Conservation (phyloP, 2,113 vertebrate genomes). For the Himantopus leucocephalus region DNA sequence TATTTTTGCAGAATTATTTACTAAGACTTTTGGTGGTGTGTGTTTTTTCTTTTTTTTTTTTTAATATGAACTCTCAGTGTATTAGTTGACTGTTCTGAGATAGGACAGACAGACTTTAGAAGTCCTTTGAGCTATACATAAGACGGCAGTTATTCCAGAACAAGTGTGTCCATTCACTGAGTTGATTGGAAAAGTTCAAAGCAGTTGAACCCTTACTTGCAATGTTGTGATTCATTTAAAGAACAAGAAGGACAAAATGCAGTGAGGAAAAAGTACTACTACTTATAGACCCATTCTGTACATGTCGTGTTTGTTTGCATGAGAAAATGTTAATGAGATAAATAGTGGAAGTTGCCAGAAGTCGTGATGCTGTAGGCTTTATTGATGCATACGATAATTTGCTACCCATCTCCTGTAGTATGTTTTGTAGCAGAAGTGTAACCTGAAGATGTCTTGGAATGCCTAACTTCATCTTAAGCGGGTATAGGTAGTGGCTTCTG, state of each 20-base stretch:
- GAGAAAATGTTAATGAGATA: background rate
- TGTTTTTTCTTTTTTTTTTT: background rate
- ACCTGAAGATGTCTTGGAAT: background rate
- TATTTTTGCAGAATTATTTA: background rate
- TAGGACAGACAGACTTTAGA: background rate
- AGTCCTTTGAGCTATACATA: background rate
- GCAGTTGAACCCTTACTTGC: background rate
- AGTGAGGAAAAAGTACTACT: background rate
- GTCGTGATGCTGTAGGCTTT: background rate
- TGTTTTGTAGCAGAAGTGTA: background rate
- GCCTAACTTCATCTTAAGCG: background rate
- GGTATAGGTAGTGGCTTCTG: background rate
- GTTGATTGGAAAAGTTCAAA: background rate
- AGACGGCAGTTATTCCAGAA: background rate
- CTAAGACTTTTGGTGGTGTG: background rate
- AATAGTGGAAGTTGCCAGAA: background rate
- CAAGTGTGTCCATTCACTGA: background rate
- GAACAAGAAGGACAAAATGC: background rate
- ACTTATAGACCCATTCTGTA: background rate
- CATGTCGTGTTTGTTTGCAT: background rate
- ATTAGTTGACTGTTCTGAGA: background rate
- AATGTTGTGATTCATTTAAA: background rate
- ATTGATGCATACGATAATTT: background rate
- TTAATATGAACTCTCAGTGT: background rate
- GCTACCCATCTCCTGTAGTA: background rate